Base-by-base conservation (phyloP, 2,888 invertebrate species). In the Liodrosophila aerea region DNA sequence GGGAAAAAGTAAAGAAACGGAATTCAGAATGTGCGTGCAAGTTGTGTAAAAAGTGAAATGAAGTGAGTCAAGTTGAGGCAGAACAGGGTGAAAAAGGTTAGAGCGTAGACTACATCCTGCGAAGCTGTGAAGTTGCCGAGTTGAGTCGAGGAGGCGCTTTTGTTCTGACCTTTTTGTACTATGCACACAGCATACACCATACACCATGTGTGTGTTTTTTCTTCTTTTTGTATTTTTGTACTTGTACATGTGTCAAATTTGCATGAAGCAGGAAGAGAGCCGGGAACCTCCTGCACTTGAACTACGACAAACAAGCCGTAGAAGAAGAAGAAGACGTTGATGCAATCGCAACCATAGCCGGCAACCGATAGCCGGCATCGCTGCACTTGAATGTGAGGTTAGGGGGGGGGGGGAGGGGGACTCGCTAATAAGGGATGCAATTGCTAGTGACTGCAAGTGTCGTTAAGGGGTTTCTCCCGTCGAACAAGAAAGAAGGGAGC, bases 221-320 rank as follows among this genome's bases (percentile, higher is more conserved):
- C 22, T 34, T 52, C 33, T 44, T 50, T 27, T 31, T 9, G 45
- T 36, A 39, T 45, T 65, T 52, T 71, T 66, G 67, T 74, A 86
- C 87, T 87, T 87, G 76, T 87, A 85, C 88, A 88, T 87, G 87
- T 87, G 87, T 87, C 87, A 85, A 72, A 75, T 83, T 71, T 51
- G 56, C 51, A 46, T n/a, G 34, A 50, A 18, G 31, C 8, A 3
- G 13, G 22, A 9, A n/a, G 36, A 16, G n/a, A n/a, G 30, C 30
- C 22, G 40, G 29, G 54, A 39, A 34, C 22, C 54, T 77, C 22
- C 54, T 77, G 77, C 80, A 85, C 85, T 85, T 77, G 84, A 85
- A 85, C 84, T 85, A 85, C 77, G 58, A 51, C 52, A 59, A 69
- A 69, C 33, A 49, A 12, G 27, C 31, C 12, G 36, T 11, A 13